These are phyloP conservation scores for Trachurus trachurus DNA, from an alignment of 2,797 vertebrate species.

Conservation along the genomic window DNA sequence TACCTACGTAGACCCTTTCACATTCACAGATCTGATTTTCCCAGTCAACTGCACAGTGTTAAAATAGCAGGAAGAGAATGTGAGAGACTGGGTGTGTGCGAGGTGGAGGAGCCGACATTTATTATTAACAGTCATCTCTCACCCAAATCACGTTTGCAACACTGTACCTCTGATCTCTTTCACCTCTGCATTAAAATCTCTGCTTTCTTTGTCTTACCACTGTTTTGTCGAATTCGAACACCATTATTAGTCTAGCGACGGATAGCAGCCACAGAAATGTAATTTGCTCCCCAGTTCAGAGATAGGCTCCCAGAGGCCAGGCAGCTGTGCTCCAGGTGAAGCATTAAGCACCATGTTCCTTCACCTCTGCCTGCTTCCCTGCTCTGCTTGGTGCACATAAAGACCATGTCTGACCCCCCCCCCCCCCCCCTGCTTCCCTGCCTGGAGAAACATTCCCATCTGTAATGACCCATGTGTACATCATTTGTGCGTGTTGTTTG, in stretches of 20 bases:
- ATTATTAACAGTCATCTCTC: conserved; percentile 37
- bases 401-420: not conserved
- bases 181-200: conserved; percentile 26
- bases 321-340: conserved; percentile 43
- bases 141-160: conserved; percentile 31
- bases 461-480: conserved; percentile 52
- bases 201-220: not conserved
- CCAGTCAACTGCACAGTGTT: conserved; percentile 12
- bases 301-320: conserved; percentile 12
- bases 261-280: conserved; percentile 46
- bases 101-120: conserved; percentile 39
- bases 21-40: conserved; percentile 33
- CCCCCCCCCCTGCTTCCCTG: conserved; percentile 9
- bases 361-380: conserved; percentile 32
- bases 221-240: conserved; percentile 43
- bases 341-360: conserved; percentile 45
- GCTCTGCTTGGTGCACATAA: conserved; percentile 39
- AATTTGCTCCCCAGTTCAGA: conserved; percentile 51
- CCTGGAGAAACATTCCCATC: conserved; percentile 47
- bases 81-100: conserved; percentile 33
- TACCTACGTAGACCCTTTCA: conserved; percentile 10
- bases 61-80: conserved; percentile 29
- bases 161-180: conserved; percentile 20
- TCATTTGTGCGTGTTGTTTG: conserved; percentile 57
- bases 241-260: conserved; percentile 37